phyloP scores from a whole-genome alignment of 2,113 vertebrate species.

The Pteruthius melanotis region DNA sequence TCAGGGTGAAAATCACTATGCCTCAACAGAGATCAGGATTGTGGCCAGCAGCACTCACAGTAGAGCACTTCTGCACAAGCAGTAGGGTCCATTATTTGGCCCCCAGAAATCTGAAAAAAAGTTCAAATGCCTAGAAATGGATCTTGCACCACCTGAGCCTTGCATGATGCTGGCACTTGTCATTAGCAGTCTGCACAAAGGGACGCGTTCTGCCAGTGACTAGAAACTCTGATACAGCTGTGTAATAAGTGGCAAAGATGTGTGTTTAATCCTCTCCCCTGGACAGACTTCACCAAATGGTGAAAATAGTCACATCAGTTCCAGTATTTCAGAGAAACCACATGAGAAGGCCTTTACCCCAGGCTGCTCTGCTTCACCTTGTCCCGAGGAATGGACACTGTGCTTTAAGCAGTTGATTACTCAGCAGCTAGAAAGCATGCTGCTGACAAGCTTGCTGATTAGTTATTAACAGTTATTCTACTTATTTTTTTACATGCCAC shows the following conservation, averaged over 20 bases:
- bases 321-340: background rate
- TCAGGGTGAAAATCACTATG: background rate
- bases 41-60: fast-evolving
- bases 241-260: background rate
- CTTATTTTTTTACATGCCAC: background rate
- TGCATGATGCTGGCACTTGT: fast-evolving
- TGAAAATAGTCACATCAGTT: background rate
- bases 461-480: background rate
- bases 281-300: background rate
- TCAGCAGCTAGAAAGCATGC: background rate
- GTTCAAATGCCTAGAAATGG: background rate
- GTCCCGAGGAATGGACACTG: background rate
- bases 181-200: background rate
- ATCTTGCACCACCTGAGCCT: background rate
- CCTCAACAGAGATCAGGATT: background rate
- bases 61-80: background rate
- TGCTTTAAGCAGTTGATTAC: background rate
- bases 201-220: background rate
- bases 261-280: background rate
- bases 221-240: background rate
- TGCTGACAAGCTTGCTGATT: background rate
- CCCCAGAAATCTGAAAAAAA: background rate
- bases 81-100: background rate
- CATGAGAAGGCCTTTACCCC: background rate
- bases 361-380: background rate